phyloP scores from a whole-genome alignment of 1,140 invertebrate genomes.

The Diploscapter pachys region DNA sequence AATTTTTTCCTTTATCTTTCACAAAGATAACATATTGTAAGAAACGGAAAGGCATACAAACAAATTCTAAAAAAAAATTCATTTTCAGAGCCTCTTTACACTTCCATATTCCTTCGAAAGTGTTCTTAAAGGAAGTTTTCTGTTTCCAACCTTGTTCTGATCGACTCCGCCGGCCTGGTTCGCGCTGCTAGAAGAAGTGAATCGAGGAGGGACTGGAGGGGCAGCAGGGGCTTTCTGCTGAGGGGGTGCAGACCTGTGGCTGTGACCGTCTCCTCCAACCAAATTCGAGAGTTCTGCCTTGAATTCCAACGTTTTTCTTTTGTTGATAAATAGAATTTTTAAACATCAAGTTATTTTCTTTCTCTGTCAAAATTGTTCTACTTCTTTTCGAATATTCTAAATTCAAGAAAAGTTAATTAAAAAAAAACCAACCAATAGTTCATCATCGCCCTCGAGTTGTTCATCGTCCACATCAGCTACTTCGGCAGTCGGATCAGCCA shows the following conservation, averaged over 20 bases:
- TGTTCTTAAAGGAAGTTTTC: neutral
- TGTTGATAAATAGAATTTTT: neutral
- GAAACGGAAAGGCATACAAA: constrained; percentile 5
- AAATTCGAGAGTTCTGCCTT: constrained; percentile 20
- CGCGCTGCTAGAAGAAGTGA: too few relatives aligned
- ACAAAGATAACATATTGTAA: constrained; percentile 1
- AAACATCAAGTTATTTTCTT: neutral
- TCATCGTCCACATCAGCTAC: constrained; percentile 16
- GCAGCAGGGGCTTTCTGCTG: too few relatives aligned
- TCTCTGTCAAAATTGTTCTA: neutral
- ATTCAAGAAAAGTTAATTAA: too few relatives aligned
- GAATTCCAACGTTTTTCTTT: neutral
- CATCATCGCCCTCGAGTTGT: constrained; percentile 30
- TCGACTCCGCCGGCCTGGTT: neutral
- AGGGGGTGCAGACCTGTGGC: neutral
- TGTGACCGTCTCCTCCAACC: constrained; percentile 8
- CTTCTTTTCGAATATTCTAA: neutral
- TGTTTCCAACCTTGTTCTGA: constrained; percentile 3
- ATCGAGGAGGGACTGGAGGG: too few relatives aligned
- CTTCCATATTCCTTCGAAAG: too few relatives aligned
- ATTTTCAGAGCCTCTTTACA: too few relatives aligned
- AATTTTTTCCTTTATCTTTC: neutral
- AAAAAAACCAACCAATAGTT: constrained; percentile 18
- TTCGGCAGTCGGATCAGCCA: constrained; percentile 26
- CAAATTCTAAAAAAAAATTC: constrained; percentile 9